phyloP scores from a whole-genome alignment of 2,888 invertebrate species.

The Metellina segmentata region DNA sequence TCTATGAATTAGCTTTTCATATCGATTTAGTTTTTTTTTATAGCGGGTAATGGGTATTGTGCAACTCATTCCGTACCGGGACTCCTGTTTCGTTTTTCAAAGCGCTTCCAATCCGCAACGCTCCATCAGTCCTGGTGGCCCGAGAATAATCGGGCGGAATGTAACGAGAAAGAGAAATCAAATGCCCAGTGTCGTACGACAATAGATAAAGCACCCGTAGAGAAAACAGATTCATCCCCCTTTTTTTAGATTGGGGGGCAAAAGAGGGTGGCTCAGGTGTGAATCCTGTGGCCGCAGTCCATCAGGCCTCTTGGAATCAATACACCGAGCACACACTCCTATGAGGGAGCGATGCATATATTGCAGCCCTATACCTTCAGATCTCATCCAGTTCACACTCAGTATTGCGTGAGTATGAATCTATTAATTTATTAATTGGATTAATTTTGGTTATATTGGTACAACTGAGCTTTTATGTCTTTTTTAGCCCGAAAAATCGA shows the following conservation, averaged over 20 bases:
- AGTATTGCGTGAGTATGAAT: background rate
- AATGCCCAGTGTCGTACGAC: slow-evolving; percentile 63
- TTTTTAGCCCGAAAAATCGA: no score
- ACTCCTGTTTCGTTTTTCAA: background rate
- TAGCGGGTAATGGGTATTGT: background rate
- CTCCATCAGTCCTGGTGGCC: slow-evolving; percentile 34
- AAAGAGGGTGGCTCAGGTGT: slow-evolving; percentile 75
- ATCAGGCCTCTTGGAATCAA: slow-evolving; percentile 70
- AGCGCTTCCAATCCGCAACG: slow-evolving; percentile 43
- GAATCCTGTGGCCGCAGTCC: slow-evolving; percentile 74
- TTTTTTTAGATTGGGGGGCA: slow-evolving; percentile 48
- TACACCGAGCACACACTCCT: slow-evolving; percentile 58
- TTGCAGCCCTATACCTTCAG: background rate
- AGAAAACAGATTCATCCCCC: slow-evolving; percentile 66
- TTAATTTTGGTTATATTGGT: no score
- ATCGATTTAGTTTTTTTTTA: background rate
- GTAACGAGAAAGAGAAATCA: slow-evolving; percentile 71
- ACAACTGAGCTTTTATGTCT: no score
- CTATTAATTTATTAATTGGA: no score
- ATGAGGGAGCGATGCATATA: slow-evolving; percentile 17
- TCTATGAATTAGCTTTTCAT: no score
- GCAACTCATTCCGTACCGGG: background rate
- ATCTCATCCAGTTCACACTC: background rate
- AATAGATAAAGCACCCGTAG: slow-evolving; percentile 68
- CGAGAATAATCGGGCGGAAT: slow-evolving; percentile 59